Evolutionary conservation across 2,888 invertebrate genomes (phyloP).

Genomic region (Lithophane ornitopus): DNA sequence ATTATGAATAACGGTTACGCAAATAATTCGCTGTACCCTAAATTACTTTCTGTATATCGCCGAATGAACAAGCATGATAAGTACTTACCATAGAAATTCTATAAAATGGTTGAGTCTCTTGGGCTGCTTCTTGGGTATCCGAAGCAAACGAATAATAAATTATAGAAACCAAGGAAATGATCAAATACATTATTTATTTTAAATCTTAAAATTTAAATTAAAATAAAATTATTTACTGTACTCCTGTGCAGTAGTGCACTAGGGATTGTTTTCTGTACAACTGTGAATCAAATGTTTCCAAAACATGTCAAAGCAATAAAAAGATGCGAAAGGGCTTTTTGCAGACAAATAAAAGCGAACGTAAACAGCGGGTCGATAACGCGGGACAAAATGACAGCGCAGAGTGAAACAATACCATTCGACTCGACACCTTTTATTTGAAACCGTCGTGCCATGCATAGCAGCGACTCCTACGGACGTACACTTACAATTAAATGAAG

Average conservation of each 20-base stretch:
- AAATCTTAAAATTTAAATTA: conserved; percentile 32
- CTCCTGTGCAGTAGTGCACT: conserved; percentile 38
- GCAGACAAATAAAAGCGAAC: conserved; percentile 42
- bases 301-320: conserved; percentile 59
- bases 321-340: conserved; percentile 47
- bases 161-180: conserved; percentile 48
- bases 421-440: conserved; percentile 71
- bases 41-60: neutral
- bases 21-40: neutral
- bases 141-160: conserved; percentile 36
- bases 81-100: conserved; percentile 82
- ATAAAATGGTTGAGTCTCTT: conserved; percentile 65
- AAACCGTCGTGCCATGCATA: conserved; percentile 67
- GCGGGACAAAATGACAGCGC: conserved; percentile 49
- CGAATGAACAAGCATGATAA: neutral
- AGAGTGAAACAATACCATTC: conserved; percentile 65
- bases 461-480: conserved; percentile 49
- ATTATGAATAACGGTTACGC: neutral
- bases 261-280: conserved; percentile 52
- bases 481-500: conserved; percentile 49
- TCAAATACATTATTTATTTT: conserved; percentile 56
- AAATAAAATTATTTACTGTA: conserved; percentile 38
- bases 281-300: conserved; percentile 59
- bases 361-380: conserved; percentile 60
- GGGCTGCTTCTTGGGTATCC: conserved; percentile 25